Evolutionary conservation across 2,888 invertebrate species (phyloP), one percentile per base, ranked within the genome.

Genomic region (Lithophane leautieri): DNA sequence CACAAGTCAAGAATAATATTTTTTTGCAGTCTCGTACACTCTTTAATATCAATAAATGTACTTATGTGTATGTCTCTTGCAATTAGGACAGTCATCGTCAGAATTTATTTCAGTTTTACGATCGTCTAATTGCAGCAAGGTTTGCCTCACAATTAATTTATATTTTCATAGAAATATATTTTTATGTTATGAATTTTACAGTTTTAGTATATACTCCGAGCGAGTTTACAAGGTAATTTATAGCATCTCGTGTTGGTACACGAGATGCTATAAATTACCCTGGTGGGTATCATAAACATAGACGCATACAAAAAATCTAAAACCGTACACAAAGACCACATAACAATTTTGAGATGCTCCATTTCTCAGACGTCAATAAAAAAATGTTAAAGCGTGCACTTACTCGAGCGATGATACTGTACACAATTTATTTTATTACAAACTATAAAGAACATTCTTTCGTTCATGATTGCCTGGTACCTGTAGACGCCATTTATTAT

Each of bases 391-490:
- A 58, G 40, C 70, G 16, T 58, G 75, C 73, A 34, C 34, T 75
- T 79, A 71, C 16, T 79, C n/a, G 25, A 72, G 40, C 42, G 66
- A 62, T 62, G 42, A 70, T 72, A 62, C 62, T 47, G 47, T 44
- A 70, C 69, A 70, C 67, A 78, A 81, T 75, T 78, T 61, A 74
- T 83, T 82, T 81, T 63, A 81, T 84, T 72, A 40, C 40, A 34
- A 78, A 78, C 73, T 58, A 67, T 82, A 76, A 40, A 83, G 54
- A 62, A 73, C 40, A 67, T 22, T 44, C 58, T 58, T 4, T 63
- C 25, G 28, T 67, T 81, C 56, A 73, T 84, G 76, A 79, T 76
- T 54, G 50, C 84, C 73, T 82, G 44, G 81, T 84, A 76, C 54
- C 54, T 1, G 40, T 12, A 52, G 11, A 58, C 42, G 44, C 54